Percentiles rank a stretch among this genome's conserved stretches.
These are phyloP conservation scores for Threskiornis aethiopicus DNA, from an alignment of 2,797 vertebrate species.

Conservation along the genomic window DNA sequence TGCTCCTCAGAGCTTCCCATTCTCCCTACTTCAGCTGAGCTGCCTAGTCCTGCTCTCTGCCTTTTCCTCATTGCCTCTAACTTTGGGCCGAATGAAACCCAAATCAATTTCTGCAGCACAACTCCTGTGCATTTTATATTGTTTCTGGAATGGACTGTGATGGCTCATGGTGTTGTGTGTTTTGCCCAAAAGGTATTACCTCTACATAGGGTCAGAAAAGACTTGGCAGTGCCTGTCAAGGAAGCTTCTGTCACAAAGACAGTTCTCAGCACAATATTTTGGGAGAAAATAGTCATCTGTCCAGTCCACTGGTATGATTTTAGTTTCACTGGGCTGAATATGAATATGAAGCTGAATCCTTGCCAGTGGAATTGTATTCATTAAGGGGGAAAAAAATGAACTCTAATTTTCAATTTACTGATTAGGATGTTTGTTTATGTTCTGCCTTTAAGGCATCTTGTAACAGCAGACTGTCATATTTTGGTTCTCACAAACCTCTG, in stretches of 20 bases:
- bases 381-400: not conserved
- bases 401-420: constrained; percentile 41
- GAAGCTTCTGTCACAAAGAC: not conserved
- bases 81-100: not conserved
- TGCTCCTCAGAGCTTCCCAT: not conserved
- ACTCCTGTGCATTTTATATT: not conserved
- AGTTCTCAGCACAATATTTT: not conserved
- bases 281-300: not conserved
- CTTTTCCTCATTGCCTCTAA: not conserved
- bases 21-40: not conserved
- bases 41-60: not conserved
- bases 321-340: not conserved
- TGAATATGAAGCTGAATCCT: not conserved
- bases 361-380: not conserved
- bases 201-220: not conserved
- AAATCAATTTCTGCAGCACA: not conserved
- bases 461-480: not conserved
- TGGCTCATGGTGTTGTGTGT: not conserved
- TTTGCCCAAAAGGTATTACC: not conserved
- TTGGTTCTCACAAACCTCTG: not conserved
- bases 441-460: constrained; percentile 27
- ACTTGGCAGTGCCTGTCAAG: not conserved
- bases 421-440: constrained; percentile 34
- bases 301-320: not conserved
- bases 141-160: not conserved